These are phyloP conservation scores for Dicentrarchus labrax DNA, from an alignment of 2,113 vertebrate genomes.

Conservation along the genomic window DNA sequence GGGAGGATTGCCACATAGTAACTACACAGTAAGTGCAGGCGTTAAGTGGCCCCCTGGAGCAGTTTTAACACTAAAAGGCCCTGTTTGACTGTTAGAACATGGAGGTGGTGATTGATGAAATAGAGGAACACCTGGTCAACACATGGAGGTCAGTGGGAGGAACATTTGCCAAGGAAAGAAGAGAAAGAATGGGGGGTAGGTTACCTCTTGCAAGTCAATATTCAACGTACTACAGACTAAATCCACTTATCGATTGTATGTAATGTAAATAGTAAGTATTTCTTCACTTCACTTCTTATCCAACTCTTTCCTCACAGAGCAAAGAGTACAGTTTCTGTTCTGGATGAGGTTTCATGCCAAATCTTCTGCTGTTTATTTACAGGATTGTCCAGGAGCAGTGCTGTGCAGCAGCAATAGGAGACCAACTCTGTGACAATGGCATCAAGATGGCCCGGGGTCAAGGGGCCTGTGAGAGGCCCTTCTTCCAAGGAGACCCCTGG, in stretches of 20 bases:
- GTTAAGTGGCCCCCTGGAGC: constrained; percentile 59
- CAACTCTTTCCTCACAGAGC: neutral
- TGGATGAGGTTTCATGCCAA: neutral
- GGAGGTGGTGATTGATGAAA: constrained; percentile 30
- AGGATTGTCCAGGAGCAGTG: constrained; percentile 77
- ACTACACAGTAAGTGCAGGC: constrained; percentile 38
- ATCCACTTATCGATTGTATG: neutral
- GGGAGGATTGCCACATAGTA: constrained; percentile 26
- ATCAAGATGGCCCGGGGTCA: constrained; percentile 43
- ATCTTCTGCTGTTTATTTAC: neutral
- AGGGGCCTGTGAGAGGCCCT: constrained; percentile 64
- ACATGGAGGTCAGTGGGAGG: constrained; percentile 42
- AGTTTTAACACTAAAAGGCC: constrained; percentile 35
- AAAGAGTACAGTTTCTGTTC: neutral
- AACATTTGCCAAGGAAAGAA: neutral
- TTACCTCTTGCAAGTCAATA: neutral
- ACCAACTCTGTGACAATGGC: constrained; percentile 59
- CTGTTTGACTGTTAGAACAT: constrained; percentile 36
- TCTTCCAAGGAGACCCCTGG: constrained; percentile 54
- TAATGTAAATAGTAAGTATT: neutral
- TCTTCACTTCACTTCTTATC: constrained; percentile 6
- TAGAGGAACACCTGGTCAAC: constrained; percentile 64
- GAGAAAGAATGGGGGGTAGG: too few species aligned
- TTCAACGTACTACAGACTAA: neutral
- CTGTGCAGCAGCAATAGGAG: constrained; percentile 33